phyloP scores from a whole-genome alignment of 2,888 invertebrate genomes.

The Amiota minor region DNA sequence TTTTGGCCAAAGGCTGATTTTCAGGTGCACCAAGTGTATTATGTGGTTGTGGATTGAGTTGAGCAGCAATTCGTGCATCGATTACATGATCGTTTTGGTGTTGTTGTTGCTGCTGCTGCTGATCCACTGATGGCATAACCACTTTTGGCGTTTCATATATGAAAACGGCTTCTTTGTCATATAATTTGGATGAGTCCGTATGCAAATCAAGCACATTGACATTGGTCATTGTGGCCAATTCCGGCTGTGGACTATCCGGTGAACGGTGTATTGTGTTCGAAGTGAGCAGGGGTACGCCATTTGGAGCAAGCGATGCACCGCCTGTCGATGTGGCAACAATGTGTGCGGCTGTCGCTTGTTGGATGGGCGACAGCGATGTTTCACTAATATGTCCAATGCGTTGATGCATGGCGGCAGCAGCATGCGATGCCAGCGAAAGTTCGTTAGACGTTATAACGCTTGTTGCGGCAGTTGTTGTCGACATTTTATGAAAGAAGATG shows the following conservation, averaged over 20 bases:
- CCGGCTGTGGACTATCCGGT: conserved; percentile 81
- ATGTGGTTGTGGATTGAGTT: conserved; percentile 56
- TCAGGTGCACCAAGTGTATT: conserved; percentile 51
- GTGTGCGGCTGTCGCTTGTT: conserved; percentile 54
- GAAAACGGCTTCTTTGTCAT: conserved; percentile 73
- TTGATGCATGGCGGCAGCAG: conserved; percentile 46
- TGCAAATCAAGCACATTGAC: conserved; percentile 85
- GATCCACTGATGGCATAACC: conserved; percentile 62
- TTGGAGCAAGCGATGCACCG: conserved; percentile 62
- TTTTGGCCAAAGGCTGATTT: conserved; percentile 72
- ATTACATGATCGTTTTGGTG: conserved; percentile 70
- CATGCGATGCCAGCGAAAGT: conserved; percentile 60
- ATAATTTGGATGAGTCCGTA: conserved; percentile 71
- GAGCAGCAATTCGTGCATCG: conserved; percentile 72
- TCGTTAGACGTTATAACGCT: conserved; percentile 71
- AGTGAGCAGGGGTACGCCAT: conserved; percentile 69
- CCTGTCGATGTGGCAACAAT: conserved; percentile 61
- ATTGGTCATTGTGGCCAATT: conserved; percentile 90
- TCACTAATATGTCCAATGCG: conserved; percentile 56
- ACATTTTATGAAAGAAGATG: conserved; percentile 52
- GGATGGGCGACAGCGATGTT: conserved; percentile 59
- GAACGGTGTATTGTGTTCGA: conserved; percentile 71
- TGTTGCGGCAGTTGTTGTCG: conserved; percentile 68
- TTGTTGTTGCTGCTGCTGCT: conserved; percentile 42
- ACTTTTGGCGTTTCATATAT: conserved; percentile 72